These are phyloP conservation scores for Cynopterus brachyotis DNA, from an alignment of 2,113 vertebrate genomes.

Conservation along the genomic window DNA sequence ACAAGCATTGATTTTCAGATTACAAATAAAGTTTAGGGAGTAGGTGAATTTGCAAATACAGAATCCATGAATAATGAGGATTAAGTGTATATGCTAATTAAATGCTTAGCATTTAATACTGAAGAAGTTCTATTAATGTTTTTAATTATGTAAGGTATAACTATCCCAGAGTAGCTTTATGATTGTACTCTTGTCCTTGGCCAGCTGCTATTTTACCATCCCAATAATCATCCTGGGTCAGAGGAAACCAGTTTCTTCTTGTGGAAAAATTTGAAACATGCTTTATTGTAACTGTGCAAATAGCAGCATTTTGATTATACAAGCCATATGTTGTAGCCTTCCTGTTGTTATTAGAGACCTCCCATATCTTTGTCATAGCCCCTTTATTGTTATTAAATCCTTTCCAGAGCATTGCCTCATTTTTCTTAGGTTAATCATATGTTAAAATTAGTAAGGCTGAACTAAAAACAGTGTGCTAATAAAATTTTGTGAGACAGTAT, in stretches of 20 bases:
- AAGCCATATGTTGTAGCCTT: not conserved
- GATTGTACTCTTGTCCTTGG: not conserved
- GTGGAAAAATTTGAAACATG: constrained; percentile 21
- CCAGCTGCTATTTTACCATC: not conserved
- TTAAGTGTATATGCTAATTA: not conserved
- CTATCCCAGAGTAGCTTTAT: not conserved
- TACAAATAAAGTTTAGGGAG: not conserved
- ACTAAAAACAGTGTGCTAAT: not conserved
- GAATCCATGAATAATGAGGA: not conserved
- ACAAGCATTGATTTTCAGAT: not conserved
- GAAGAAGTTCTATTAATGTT: constrained; percentile 5
- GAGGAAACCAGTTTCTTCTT: not conserved
- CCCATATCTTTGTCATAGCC: not conserved
- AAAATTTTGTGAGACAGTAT: constrained; percentile 24
- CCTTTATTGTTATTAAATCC: constrained; percentile 13
- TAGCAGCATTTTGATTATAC: not conserved
- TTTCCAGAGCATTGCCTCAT: not conserved
- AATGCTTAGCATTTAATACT: not conserved
- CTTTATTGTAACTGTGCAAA: not conserved
- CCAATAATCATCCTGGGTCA: not conserved
- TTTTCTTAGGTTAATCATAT: constrained; percentile 30
- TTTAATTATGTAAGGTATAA: not conserved
- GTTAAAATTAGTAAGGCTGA: constrained; percentile 16
- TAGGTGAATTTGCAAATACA: not conserved
- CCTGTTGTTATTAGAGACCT: not conserved